These are phyloP conservation scores for Lacerta agilis DNA, from an alignment of 2,797 vertebrate genomes.

Conservation along the genomic window DNA sequence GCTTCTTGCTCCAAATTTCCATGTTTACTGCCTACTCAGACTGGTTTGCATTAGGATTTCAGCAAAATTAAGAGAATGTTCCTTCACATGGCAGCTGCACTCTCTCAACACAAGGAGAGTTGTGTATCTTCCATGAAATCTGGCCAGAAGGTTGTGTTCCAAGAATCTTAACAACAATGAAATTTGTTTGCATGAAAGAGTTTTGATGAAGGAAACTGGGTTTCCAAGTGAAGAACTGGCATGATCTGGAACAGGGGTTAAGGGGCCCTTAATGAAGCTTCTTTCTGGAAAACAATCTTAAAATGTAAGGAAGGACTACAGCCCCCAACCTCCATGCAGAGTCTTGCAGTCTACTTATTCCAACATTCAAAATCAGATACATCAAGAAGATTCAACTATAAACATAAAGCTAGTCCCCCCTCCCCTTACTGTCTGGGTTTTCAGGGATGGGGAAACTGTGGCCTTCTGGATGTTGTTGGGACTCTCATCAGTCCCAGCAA, in stretches of 20 bases:
- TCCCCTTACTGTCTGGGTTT: not conserved
- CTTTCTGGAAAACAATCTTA: not conserved
- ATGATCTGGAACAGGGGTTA: not conserved
- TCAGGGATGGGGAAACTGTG: too few relatives aligned
- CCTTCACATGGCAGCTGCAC: not conserved
- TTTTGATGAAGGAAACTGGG: not conserved
- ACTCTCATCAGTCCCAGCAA: too few relatives aligned
- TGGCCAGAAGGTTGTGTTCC: not conserved
- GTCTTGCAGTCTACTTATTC: too few relatives aligned
- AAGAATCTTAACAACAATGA: not conserved
- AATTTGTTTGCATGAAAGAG: too few relatives aligned
- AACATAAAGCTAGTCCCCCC: not conserved
- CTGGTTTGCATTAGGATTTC: not conserved
- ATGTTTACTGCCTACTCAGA: not conserved
- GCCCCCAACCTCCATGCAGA: too few relatives aligned
- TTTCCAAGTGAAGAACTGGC: not conserved
- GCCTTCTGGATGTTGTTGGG: too few relatives aligned
- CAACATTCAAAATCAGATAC: too few relatives aligned
- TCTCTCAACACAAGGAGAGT: not conserved
- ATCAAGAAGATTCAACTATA: not conserved
- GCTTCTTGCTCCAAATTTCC: not conserved
- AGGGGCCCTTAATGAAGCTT: not conserved
- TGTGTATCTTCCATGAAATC: not conserved
- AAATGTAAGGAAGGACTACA: not conserved
- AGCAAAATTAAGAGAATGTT: not conserved